phyloP scores from a whole-genome alignment of 2,888 invertebrate genomes.

The Scelioninae gen. 2 region DNA sequence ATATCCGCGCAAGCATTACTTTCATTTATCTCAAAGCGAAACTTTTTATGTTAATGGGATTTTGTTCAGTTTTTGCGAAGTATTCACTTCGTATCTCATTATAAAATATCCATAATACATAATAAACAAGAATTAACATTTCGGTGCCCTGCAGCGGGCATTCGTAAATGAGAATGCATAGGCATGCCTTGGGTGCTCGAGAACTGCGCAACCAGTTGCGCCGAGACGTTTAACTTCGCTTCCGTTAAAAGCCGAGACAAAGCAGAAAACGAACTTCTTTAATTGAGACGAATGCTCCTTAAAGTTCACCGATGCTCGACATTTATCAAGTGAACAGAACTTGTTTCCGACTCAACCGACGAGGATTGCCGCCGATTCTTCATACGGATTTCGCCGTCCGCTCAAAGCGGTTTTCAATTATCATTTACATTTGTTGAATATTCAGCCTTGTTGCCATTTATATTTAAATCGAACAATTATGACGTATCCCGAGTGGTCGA shows the following conservation, averaged over 20 bases:
- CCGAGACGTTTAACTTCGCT: constrained; percentile 47
- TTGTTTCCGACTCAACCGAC: constrained; percentile 49
- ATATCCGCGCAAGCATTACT: neutral
- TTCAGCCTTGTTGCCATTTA: constrained; percentile 27
- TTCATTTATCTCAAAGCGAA: constrained; percentile 4
- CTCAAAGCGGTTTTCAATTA: constrained; percentile 37
- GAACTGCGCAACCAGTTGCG: constrained; percentile 56
- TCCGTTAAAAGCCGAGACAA: constrained; percentile 53
- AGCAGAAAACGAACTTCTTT: constrained; percentile 58
- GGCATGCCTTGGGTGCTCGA: constrained; percentile 31
- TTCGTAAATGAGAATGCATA: constrained; percentile 47
- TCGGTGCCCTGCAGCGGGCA: constrained; percentile 13
- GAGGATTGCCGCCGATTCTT: constrained; percentile 45
- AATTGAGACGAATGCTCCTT: constrained; percentile 59
- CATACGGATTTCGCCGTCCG: constrained; percentile 40
- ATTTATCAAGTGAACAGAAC: constrained; percentile 59
- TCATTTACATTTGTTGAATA: constrained; percentile 43
- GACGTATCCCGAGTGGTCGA: neutral
- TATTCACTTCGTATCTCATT: constrained; percentile 5
- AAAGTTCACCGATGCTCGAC: constrained; percentile 57
- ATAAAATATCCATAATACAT: constrained; percentile 35
- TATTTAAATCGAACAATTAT: constrained; percentile 19
- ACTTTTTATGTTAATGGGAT: constrained; percentile 22
- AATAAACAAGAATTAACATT: constrained; percentile 48
- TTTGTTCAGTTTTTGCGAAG: neutral